Evolutionary conservation across 2,113 vertebrate genomes (phyloP).

Genomic region (Phylloscopus trochiloides): DNA sequence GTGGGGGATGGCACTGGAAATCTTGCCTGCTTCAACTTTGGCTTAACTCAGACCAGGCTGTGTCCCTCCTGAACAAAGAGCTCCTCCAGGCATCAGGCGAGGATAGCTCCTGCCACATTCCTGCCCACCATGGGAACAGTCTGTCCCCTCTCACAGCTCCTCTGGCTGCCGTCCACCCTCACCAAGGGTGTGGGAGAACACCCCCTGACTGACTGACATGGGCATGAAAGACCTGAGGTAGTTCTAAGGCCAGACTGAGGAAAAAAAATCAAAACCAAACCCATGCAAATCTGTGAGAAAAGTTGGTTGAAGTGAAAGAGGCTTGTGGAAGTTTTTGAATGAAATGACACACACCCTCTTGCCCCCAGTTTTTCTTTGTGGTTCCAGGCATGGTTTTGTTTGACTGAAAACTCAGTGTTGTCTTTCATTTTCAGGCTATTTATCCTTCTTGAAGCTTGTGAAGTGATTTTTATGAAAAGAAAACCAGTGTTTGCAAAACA

Average conservation of each 20-base stretch:
- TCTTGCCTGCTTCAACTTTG: background rate
- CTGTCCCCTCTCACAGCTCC: background rate
- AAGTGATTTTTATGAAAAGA: background rate
- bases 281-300: background rate
- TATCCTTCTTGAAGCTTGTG: background rate
- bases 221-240: background rate
- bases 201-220: accelerated
- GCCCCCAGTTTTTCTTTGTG: background rate
- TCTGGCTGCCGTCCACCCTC: background rate
- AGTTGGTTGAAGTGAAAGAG: background rate
- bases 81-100: background rate
- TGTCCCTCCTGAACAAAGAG: background rate
- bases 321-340: background rate
- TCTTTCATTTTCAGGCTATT: slow-evolving; percentile 32
- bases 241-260: background rate
- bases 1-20: background rate
- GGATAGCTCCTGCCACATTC: background rate
- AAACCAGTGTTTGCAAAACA: background rate
- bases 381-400: background rate
- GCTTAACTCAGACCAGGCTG: background rate
- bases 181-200: background rate
- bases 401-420: background rate
- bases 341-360: background rate
- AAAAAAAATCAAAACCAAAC: accelerated
- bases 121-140: background rate